Evolutionary conservation across 2,797 vertebrate species (phyloP).

Genomic region (Aratinga solstitialis): DNA sequence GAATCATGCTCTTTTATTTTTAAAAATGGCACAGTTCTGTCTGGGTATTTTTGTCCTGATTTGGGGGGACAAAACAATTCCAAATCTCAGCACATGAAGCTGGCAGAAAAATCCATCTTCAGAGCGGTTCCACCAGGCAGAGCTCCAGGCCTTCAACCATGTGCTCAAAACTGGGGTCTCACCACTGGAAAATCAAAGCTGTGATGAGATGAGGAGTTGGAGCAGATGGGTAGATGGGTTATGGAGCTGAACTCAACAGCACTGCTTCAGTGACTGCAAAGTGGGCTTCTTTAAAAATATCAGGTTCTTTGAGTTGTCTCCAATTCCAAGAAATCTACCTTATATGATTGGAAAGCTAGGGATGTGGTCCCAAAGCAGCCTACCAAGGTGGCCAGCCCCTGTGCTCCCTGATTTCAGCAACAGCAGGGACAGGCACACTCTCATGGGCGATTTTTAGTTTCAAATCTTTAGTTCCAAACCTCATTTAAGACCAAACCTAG

Average conservation of each 20-base stretch:
- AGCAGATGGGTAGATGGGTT: not conserved
- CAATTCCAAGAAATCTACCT: not conserved
- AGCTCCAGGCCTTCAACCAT: not conserved
- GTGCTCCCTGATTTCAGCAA: not conserved
- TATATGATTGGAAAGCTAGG: not conserved
- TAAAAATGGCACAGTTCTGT: not conserved
- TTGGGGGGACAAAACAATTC: not conserved
- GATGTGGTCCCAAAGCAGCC: not conserved
- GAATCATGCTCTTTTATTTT: not conserved
- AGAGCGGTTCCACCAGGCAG: not conserved
- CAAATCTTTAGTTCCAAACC: not conserved
- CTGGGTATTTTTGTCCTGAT: not conserved
- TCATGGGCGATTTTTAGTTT: fast-evolving
- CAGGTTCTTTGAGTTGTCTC: not conserved
- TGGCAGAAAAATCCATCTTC: not conserved
- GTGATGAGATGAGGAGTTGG: not conserved
- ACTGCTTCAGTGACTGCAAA: not conserved
- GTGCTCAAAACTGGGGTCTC: not conserved
- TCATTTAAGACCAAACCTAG: not conserved
- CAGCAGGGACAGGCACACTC: not conserved
- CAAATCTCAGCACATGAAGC: not conserved
- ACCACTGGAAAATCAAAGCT: not conserved
- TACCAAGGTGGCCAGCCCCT: fast-evolving
- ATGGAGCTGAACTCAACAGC: not conserved
- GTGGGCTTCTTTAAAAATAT: not conserved